Base-by-base conservation (phyloP, 2,113 vertebrate genomes). In the Paramormyrops kingsleyae region DNA sequence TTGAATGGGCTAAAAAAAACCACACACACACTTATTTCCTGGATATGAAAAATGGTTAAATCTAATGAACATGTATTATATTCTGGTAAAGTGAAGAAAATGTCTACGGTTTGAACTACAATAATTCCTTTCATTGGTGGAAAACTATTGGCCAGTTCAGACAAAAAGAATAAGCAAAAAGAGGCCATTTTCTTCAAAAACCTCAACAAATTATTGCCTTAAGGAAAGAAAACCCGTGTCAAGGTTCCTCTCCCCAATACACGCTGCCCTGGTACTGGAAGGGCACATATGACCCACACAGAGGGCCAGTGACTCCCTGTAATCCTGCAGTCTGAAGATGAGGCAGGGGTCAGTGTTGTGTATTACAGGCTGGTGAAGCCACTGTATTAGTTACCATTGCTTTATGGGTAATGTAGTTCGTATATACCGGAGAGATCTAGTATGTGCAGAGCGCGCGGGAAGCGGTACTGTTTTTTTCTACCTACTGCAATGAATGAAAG, bases 401-500 rank as follows among this genome's bases (percentile, higher is more conserved):
- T n/a, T n/a, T n/a, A n/a, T n/a, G n/a, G n/a, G n/a, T n/a, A n/a
- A n/a, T n/a, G n/a, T n/a, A n/a, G n/a, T n/a, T n/a, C n/a, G n/a
- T n/a, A n/a, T n/a, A n/a, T n/a, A n/a, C n/a, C n/a, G n/a, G n/a
- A n/a, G n/a, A n/a, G n/a, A n/a, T n/a, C n/a, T n/a, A n/a, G n/a
- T n/a, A n/a, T n/a, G n/a, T n/a, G n/a, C n/a, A n/a, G n/a, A n/a
- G n/a, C n/a, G n/a, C n/a, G n/a, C n/a, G n/a, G n/a, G n/a, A n/a
- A n/a, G n/a, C n/a, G n/a, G n/a, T n/a, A n/a, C n/a, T n/a, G n/a
- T n/a, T n/a, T n/a, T n/a, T n/a, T n/a, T n/a, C n/a, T n/a, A n/a
- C n/a, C n/a, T n/a, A n/a, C n/a, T n/a, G n/a, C n/a, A n/a, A n/a
- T 77, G 70, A 35, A 77, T 77, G 47, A 86, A 86, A 86, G 83